phyloP scores from a whole-genome alignment of 2,797 vertebrate genomes.

The Prionace glauca region DNA sequence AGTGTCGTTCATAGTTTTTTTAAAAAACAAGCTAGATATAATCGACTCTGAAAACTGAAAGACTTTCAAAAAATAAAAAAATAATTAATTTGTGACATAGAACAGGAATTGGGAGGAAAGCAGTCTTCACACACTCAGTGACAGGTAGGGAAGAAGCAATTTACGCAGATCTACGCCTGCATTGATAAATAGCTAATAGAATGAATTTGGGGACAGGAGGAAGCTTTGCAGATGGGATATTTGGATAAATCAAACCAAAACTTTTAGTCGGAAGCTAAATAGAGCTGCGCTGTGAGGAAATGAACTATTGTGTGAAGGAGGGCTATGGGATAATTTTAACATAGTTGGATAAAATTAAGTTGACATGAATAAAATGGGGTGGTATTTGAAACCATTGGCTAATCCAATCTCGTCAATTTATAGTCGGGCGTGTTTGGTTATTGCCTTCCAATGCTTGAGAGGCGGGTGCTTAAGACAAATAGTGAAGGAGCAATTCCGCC shows the following conservation, averaged over 20 bases:
- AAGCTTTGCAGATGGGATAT: background rate
- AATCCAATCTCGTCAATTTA: background rate
- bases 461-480: no score
- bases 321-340: background rate
- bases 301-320: background rate
- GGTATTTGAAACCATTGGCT: background rate
- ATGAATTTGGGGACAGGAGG: background rate
- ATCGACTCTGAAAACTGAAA: background rate
- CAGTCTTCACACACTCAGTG: background rate
- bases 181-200: background rate
- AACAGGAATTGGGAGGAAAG: background rate
- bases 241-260: background rate
- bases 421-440: background rate
- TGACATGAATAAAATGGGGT: background rate
- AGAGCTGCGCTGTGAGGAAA: background rate
- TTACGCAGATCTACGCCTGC: background rate
- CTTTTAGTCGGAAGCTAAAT: no score
- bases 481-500: background rate
- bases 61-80: background rate
- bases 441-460: background rate
- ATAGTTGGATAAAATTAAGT: background rate
- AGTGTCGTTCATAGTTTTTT: background rate
- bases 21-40: background rate
- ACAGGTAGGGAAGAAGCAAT: background rate
- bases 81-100: background rate